phyloP scores from a whole-genome alignment of 2,797 vertebrate genomes.

The Fistularia commersonii region DNA sequence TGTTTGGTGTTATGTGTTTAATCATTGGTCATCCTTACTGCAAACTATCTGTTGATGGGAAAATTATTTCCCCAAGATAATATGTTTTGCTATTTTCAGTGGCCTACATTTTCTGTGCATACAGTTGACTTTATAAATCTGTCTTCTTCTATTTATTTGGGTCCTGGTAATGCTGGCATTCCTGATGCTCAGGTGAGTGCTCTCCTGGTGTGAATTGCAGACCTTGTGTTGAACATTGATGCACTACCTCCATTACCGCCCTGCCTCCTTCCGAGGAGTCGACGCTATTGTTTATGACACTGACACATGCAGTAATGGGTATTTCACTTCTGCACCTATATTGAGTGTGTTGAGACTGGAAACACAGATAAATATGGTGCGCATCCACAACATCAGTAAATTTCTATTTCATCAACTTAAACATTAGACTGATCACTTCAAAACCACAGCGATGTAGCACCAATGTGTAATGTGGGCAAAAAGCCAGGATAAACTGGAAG shows the following conservation, averaged over 20 bases:
- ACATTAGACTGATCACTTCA: slow-evolving; percentile 65
- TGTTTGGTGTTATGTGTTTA: no score
- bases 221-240: slow-evolving; percentile 83
- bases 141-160: no score
- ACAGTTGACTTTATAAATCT: no score
- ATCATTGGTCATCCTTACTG: no score
- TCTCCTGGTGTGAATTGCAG: slow-evolving; percentile 73
- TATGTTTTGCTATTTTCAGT: no score
- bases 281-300: slow-evolving; percentile 80
- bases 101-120: no score
- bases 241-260: slow-evolving; percentile 81
- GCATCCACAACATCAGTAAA: slow-evolving; percentile 75
- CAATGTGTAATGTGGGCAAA: slow-evolving; percentile 17
- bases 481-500: slow-evolving; percentile 26
- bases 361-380: slow-evolving; percentile 74
- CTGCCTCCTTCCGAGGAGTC: slow-evolving; percentile 71
- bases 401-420: slow-evolving; percentile 71
- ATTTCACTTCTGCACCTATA: slow-evolving; percentile 75
- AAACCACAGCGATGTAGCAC: slow-evolving; percentile 15
- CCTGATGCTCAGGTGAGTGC: slow-evolving; percentile 69
- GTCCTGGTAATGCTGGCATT: no score
- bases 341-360: slow-evolving; percentile 66
- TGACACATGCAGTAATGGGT: slow-evolving; percentile 80
- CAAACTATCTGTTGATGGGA: no score
- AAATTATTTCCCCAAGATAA: no score